Evolutionary conservation across 1,140 invertebrate species (phyloP).

Genomic region (Drosophila kikkawai): DNA sequence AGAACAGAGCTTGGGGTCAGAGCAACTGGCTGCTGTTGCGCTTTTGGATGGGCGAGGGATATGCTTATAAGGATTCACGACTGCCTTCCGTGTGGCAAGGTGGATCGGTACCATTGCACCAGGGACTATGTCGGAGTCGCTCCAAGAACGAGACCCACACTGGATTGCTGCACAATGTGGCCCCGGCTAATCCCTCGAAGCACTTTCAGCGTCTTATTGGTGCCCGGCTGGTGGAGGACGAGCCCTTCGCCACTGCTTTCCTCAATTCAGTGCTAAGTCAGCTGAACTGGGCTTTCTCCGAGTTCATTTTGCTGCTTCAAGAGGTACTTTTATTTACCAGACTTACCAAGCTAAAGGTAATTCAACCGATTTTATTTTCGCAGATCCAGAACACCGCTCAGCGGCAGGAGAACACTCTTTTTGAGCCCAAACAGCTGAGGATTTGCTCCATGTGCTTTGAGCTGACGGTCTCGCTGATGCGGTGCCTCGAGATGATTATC

Average conservation of each 20-base stretch:
- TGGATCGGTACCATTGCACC: constrained; percentile 62
- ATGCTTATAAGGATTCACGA: constrained; percentile 90
- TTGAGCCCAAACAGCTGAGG: constrained; percentile 92
- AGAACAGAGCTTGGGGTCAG: constrained; percentile 94
- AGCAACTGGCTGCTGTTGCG: constrained; percentile 94
- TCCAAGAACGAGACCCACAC: constrained; percentile 82
- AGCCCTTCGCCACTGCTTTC: constrained; percentile 87
- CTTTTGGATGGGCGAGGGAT: constrained; percentile 94
- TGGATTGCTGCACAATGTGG: constrained; percentile 81
- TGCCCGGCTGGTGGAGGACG: constrained; percentile 85
- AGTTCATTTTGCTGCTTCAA: constrained; percentile 94
- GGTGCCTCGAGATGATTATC: constrained; percentile 93
- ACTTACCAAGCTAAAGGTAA: not conserved
- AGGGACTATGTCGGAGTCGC: constrained; percentile 80
- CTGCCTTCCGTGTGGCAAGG: constrained; percentile 82
- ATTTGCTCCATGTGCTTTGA: constrained; percentile 94
- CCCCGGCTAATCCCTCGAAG: constrained; percentile 79
- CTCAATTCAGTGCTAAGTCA: constrained; percentile 93
- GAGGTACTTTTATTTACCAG: constrained; percentile 87
- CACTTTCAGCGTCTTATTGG: constrained; percentile 81
- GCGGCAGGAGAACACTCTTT: constrained; percentile 85
- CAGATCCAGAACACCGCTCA: constrained; percentile 89
- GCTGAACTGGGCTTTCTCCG: constrained; percentile 95
- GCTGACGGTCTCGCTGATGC: constrained; percentile 89
- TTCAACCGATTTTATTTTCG: constrained; percentile 9